Percentiles rank a stretch among this genome's conserved stretches.
These are phyloP conservation scores for Athrips mouffetella DNA, from an alignment of 2,888 invertebrate genomes.

Conservation along the genomic window DNA sequence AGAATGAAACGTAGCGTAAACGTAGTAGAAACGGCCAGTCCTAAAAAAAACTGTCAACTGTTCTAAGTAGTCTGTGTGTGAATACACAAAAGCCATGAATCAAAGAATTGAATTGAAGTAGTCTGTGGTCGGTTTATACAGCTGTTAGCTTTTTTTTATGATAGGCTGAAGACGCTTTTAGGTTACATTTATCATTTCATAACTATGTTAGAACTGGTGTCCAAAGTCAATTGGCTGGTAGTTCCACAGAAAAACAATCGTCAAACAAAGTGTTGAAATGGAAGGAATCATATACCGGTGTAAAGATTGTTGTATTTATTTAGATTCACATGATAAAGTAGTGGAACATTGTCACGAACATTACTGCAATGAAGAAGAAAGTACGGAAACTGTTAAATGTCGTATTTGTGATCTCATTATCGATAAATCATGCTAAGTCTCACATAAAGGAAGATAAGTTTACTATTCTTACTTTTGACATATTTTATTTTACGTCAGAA, in stretches of 20 bases:
- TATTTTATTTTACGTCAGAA: constrained; percentile 43
- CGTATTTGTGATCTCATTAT: constrained; percentile 37
- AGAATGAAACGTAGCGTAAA: no score
- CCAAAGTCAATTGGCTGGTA: not conserved
- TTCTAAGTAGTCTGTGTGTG: no score
- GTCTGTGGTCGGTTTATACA: no score
- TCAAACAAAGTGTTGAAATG: not conserved
- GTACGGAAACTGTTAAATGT: constrained; percentile 30
- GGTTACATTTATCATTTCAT: constrained; percentile 56
- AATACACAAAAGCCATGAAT: no score
- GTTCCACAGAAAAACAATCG: not conserved
- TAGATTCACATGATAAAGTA: constrained; percentile 50
- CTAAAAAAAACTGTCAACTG: no score
- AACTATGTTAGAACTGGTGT: constrained; percentile 30
- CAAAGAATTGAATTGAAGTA: no score
- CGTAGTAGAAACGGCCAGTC: no score
- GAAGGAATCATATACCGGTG: constrained; percentile 39
- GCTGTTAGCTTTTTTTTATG: no score
- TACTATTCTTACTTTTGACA: constrained; percentile 43
- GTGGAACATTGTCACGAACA: constrained; percentile 58
- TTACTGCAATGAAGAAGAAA: constrained; percentile 28
- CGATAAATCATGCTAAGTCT: constrained; percentile 26
- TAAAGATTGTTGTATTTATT: constrained; percentile 41
- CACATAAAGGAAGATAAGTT: constrained; percentile 21
- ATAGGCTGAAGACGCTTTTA: constrained; percentile 42